Conservation (phyloP, 2,113 vertebrate species). For the Phalacrocorax aristotelis region DNA sequence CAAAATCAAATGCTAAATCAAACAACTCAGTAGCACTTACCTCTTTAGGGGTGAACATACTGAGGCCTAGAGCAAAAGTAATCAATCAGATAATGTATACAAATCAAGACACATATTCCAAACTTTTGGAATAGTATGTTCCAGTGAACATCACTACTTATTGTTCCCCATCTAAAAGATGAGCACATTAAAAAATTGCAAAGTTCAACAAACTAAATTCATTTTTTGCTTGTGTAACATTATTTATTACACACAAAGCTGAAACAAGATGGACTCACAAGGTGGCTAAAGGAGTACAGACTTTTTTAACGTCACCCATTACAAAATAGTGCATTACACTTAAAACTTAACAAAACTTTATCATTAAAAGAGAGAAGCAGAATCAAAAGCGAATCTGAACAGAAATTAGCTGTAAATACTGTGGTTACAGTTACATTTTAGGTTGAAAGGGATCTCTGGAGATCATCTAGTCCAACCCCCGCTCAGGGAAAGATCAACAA, state of each 20-base stretch:
- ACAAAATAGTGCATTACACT: neutral
- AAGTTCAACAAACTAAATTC: neutral
- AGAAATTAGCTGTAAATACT: neutral
- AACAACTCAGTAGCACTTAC: neutral
- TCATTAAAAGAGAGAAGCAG: neutral
- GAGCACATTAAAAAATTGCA: neutral
- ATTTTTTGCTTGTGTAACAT: neutral
- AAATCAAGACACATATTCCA: neutral
- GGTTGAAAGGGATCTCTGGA: neutral
- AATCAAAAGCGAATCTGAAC: neutral
- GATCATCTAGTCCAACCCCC: neutral
- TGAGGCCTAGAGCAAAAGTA: neutral
- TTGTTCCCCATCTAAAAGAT: neutral
- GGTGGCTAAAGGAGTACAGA: neutral
- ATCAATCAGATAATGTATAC: neutral
- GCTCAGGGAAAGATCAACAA: neutral
- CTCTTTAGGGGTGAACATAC: neutral
- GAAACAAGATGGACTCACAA: neutral
- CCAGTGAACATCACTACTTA: neutral
- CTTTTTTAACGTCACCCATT: neutral
- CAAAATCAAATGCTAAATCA: conserved; percentile 11
- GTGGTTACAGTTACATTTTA: neutral
- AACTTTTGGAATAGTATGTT: neutral
- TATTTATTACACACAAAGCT: neutral
- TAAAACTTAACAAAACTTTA: neutral